Evolutionary conservation across 2,113 vertebrate species (phyloP).

Genomic region (Lepus americanus): DNA sequence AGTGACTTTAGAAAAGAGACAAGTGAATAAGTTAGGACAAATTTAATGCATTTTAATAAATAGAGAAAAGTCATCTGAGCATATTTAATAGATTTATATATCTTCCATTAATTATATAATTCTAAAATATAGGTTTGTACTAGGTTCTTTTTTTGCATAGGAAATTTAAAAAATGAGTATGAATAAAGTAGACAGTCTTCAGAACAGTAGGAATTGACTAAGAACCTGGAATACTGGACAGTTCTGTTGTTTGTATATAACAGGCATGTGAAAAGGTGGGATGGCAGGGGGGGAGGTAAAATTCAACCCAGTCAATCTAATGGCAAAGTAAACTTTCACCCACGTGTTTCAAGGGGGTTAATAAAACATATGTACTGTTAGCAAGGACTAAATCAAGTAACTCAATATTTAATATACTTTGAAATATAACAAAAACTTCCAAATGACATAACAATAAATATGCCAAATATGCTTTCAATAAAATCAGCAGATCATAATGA

Average conservation of each 20-base stretch:
- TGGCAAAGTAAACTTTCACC: not conserved
- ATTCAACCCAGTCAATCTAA: not conserved
- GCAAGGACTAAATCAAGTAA: not conserved
- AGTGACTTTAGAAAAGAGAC: not conserved
- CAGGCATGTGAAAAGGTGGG: not conserved
- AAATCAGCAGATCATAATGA: not conserved
- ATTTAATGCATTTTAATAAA: conserved; percentile 14
- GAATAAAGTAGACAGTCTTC: conserved; percentile 37
- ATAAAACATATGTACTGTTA: not conserved
- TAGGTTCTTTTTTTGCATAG: conserved; percentile 42
- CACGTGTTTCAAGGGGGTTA: not conserved
- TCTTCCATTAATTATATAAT: not conserved
- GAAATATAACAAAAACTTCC: conserved; percentile 22
- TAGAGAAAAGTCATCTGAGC: not conserved
- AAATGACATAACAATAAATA: not conserved
- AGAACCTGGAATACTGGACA: conserved; percentile 33
- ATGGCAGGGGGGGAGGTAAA: not conserved
- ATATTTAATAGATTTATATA: not conserved
- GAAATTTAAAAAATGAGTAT: conserved; percentile 10
- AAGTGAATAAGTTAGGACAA: not conserved
- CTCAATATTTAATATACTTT: not conserved
- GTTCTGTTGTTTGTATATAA: not conserved
- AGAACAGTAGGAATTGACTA: not conserved
- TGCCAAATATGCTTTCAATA: not conserved
- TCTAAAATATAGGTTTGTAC: conserved; percentile 5